These are phyloP conservation scores for Hyphantria cunea DNA, from an alignment of 1,140 invertebrate species.

Conservation along the genomic window DNA sequence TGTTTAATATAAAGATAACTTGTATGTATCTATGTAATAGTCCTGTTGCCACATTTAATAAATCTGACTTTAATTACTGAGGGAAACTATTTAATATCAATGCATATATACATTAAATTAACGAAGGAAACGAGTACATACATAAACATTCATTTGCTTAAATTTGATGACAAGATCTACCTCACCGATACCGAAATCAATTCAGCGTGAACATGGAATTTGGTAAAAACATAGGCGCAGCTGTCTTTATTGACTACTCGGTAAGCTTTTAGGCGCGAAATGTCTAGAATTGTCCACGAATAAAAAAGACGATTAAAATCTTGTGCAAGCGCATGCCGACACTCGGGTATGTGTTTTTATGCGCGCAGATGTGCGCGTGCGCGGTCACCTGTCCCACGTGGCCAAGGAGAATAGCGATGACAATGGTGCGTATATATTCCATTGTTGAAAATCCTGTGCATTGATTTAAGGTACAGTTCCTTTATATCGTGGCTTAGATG, in stretches of 20 bases:
- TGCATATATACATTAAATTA: too few species aligned
- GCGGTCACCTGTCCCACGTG: slow-evolving; percentile 74
- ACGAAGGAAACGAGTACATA: too few species aligned
- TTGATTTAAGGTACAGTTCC: slow-evolving; percentile 56
- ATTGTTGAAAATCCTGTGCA: slow-evolving; percentile 57
- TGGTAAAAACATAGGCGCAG: slow-evolving; percentile 43
- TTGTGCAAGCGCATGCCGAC: slow-evolving; percentile 63
- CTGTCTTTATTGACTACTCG: slow-evolving; percentile 38
- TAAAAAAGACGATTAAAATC: slow-evolving; percentile 73
- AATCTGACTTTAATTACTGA: too few species aligned
- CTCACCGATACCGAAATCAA: slow-evolving; percentile 17
- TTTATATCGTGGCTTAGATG: slow-evolving; percentile 30
- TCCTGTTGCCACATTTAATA: too few species aligned
- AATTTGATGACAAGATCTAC: neutral
- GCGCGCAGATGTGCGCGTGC: slow-evolving; percentile 73
- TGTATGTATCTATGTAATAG: too few species aligned
- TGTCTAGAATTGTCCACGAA: slow-evolving; percentile 68
- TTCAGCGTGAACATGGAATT: slow-evolving; percentile 26
- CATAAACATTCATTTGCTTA: too few species aligned
- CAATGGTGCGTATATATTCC: slow-evolving; percentile 53
- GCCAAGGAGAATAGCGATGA: slow-evolving; percentile 58
- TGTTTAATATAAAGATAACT: too few species aligned
- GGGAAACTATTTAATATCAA: too few species aligned
- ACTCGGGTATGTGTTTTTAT: slow-evolving; percentile 40
- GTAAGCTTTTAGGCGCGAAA: slow-evolving; percentile 59